Evolutionary conservation across 1,140 invertebrate genomes (phyloP).

Genomic region (Pseudoatta argentina): DNA sequence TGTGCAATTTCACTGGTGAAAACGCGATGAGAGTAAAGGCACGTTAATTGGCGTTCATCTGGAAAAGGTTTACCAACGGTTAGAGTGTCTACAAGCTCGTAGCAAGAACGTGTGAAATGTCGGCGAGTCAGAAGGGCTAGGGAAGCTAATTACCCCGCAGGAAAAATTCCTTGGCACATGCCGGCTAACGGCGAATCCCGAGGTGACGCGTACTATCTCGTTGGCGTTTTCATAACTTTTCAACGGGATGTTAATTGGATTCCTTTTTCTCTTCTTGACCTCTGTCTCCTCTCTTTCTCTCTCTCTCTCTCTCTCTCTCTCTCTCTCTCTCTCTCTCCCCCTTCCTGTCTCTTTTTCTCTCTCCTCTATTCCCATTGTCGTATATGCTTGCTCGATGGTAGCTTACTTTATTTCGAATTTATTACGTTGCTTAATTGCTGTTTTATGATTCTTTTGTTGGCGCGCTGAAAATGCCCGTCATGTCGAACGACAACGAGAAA

Average conservation of each 20-base stretch:
- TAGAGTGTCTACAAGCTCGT: conserved; percentile 27
- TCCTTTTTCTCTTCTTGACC: conserved; percentile 61
- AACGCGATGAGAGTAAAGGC: conserved; percentile 21
- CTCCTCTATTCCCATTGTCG: neutral
- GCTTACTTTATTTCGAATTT: conserved; percentile 57
- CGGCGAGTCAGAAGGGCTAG: conserved; percentile 2
- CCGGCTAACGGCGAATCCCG: conserved; percentile 39
- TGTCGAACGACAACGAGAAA: conserved; percentile 29
- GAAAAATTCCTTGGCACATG: conserved; percentile 73
- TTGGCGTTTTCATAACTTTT: conserved; percentile 75
- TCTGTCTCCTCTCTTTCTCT: neutral
- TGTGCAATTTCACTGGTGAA: conserved; percentile 60
- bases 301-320: too few species aligned
- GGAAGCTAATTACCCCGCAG: conserved; percentile 74
- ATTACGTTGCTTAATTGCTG: conserved; percentile 48
- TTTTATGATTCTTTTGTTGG: conserved; percentile 46
- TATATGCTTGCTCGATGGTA: neutral
- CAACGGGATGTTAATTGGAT: conserved; percentile 79
- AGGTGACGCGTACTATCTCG: conserved; percentile 53
- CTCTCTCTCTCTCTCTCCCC: too few species aligned
- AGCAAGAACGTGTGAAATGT: conserved; percentile 68
- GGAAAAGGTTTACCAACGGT: conserved; percentile 73
- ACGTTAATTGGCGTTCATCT: conserved; percentile 78
- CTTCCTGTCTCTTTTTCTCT: too few species aligned
- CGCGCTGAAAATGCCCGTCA: conserved; percentile 36